These are phyloP conservation scores for Etia nguti DNA, from an alignment of 2,113 vertebrate species.

Conservation along the genomic window DNA sequence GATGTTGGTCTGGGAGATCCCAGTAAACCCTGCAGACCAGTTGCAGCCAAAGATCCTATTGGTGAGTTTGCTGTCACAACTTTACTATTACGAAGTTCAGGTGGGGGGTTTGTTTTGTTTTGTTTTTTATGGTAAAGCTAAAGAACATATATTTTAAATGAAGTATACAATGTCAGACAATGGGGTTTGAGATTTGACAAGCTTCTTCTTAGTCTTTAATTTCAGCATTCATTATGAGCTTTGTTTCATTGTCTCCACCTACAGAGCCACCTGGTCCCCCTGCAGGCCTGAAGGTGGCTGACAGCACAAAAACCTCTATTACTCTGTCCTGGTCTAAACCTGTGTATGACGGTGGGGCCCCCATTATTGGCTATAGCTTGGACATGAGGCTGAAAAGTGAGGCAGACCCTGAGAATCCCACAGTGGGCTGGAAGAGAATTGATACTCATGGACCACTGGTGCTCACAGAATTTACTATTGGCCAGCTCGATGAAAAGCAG, in stretches of 20 bases:
- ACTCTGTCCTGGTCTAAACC: constrained; percentile 92
- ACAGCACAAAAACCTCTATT: constrained; percentile 91
- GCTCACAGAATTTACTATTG: constrained; percentile 88
- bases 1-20: constrained; percentile 95
- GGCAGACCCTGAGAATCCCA: constrained; percentile 80
- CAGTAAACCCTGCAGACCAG: constrained; percentile 90
- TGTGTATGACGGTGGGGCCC: constrained; percentile 93
- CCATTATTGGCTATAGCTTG: constrained; percentile 89
- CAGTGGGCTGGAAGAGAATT: constrained; percentile 92
- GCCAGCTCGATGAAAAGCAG: constrained; percentile 86
- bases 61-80: constrained; percentile 69
- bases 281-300: constrained; percentile 85
- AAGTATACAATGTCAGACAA: not conserved
- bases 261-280: constrained; percentile 96
- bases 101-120: not conserved
- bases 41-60: constrained; percentile 94
- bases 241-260: constrained; percentile 12
- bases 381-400: constrained; percentile 85
- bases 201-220: not conserved
- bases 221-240: not conserved
- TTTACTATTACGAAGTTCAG: not conserved
- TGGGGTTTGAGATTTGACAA: not conserved
- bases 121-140: not conserved
- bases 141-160: not conserved
- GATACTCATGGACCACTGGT: constrained; percentile 87